Conservation (phyloP, 1,140 invertebrate species). For the Caenorhabditis briggsae region DNA sequence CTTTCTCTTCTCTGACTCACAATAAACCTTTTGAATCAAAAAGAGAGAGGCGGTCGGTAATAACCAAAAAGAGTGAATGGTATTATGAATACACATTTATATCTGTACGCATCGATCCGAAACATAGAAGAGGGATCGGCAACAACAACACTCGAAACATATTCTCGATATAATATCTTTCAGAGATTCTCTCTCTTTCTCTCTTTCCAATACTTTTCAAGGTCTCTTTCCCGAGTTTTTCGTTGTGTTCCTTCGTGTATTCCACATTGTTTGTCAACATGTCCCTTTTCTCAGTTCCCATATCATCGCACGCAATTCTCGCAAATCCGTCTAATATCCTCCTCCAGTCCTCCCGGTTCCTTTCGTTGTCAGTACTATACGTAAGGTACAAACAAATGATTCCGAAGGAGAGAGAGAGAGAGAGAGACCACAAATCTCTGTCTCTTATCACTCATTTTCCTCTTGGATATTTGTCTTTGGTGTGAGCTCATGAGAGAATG, state of each 20-base stretch:
- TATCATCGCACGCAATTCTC: constrained; percentile 52
- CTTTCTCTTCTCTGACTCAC: not conserved
- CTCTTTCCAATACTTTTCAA: constrained; percentile 4
- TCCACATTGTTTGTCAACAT: constrained; percentile 42
- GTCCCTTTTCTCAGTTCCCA: constrained; percentile 14
- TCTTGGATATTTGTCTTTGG: not conserved
- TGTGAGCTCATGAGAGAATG: constrained; percentile 6
- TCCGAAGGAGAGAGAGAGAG: not conserved
- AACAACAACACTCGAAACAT: constrained; percentile 38
- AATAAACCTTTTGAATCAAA: constrained; percentile 15
- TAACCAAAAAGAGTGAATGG: constrained; percentile 16
- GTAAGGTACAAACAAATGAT: not conserved
- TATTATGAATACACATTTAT: constrained; percentile 39
- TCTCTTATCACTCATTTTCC: not conserved
- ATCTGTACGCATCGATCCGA: constrained; percentile 51
- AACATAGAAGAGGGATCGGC: not conserved
- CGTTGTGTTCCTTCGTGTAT: not conserved
- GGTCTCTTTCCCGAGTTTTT: not conserved
- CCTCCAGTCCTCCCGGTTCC: not conserved
- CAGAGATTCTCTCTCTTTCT: too few species aligned
- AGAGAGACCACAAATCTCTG: not conserved
- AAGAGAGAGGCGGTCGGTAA: not conserved
- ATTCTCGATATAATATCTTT: constrained; percentile 45
- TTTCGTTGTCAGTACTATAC: constrained; percentile 16
- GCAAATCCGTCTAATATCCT: constrained; percentile 54